phyloP scores from a whole-genome alignment of 2,113 vertebrate genomes.

The Cercocebus atys region DNA sequence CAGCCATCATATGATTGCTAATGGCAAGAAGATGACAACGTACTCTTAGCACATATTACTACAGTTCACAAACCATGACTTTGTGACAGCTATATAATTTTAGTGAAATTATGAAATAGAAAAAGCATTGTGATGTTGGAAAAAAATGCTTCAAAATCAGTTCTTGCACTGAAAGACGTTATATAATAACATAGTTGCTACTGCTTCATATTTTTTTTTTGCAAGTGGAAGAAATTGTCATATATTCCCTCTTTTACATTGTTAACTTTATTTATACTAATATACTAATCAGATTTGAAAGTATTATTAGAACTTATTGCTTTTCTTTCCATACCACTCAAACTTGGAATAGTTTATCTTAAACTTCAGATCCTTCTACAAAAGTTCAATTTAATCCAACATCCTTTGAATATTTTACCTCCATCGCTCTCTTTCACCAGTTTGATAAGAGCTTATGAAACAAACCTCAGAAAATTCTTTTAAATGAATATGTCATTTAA shows the following conservation, averaged over 20 bases:
- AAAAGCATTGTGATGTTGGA: conserved; percentile 34
- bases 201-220: background rate
- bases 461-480: background rate
- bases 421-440: background rate
- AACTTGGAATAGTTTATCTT: background rate
- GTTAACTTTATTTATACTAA: background rate
- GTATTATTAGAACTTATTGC: background rate
- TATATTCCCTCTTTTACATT: background rate
- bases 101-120: conserved; percentile 50
- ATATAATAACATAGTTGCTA: background rate
- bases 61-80: conserved; percentile 11
- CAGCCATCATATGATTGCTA: background rate
- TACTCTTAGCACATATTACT: background rate
- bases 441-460: background rate
- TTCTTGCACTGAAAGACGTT: conserved; percentile 20
- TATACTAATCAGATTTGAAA: background rate
- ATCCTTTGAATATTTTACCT: background rate
- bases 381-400: background rate
- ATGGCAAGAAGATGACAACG: background rate
- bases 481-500: background rate
- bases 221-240: background rate
- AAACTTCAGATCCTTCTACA: background rate
- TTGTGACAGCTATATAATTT: conserved; percentile 69
- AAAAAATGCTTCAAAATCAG: conserved; percentile 31
- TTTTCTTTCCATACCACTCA: background rate